These are phyloP conservation scores for Leptinotarsa rubiginosa DNA, from an alignment of 2,888 invertebrate genomes.

Conservation along the genomic window DNA sequence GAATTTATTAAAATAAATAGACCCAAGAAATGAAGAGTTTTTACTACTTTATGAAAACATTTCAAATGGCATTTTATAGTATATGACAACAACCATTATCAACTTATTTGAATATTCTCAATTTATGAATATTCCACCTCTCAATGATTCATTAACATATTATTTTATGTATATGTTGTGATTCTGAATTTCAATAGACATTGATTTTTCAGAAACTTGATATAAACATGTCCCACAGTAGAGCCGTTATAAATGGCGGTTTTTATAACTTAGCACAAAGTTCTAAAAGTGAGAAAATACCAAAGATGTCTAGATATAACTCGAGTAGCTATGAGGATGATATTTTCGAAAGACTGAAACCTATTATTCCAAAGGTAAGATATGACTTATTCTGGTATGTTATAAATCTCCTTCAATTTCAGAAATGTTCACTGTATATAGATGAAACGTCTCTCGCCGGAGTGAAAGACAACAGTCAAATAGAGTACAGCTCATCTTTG, in stretches of 20 bases:
- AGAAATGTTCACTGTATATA: conserved; percentile 79
- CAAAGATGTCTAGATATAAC: conserved; percentile 41
- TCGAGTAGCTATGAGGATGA: conserved; percentile 66
- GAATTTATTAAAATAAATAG: too few species aligned
- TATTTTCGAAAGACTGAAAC: conserved; percentile 75
- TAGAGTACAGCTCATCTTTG: conserved; percentile 75
- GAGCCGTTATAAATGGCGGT: conserved; percentile 71
- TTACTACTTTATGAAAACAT: too few species aligned
- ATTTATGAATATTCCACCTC: too few species aligned
- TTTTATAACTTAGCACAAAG: conserved; percentile 68
- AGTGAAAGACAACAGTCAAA: conserved; percentile 76
- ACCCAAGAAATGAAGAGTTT: too few species aligned
- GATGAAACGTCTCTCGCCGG: conserved; percentile 79
- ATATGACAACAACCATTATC: too few species aligned
- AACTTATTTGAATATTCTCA: too few species aligned
- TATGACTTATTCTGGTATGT: neutral
- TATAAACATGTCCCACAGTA: conserved; percentile 72
- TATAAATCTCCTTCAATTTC: conserved; percentile 49
- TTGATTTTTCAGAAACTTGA: conserved; percentile 73
- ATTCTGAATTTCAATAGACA: conserved; percentile 22
- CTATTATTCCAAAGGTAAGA: conserved; percentile 82
- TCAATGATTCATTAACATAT: too few species aligned
- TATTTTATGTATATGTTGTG: too few species aligned
- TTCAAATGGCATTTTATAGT: too few species aligned
- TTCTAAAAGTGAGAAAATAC: conserved; percentile 41